These are phyloP conservation scores for Pseudorhombus dupliciocellatus DNA, from an alignment of 2,113 vertebrate species.

Conservation along the genomic window DNA sequence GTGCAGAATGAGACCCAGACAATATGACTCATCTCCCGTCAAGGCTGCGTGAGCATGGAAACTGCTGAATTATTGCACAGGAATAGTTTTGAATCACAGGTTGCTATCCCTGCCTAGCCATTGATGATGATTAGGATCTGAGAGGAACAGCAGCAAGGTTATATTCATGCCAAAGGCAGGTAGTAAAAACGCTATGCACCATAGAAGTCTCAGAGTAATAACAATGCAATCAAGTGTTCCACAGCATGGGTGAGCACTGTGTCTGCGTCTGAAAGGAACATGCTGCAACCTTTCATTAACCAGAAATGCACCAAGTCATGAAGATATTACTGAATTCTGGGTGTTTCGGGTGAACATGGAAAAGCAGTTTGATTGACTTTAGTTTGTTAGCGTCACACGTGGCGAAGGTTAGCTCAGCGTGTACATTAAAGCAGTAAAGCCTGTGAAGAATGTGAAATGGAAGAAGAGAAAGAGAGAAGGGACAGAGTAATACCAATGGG, in stretches of 20 bases:
- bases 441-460: too few species aligned
- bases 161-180: not conserved
- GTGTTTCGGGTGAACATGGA: not conserved
- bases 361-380: too few species aligned
- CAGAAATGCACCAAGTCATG: not conserved
- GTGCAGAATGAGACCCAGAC: conserved; percentile 10
- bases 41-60: conserved; percentile 23
- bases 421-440: too few species aligned
- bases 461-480: too few species aligned
- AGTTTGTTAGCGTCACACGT: too few species aligned
- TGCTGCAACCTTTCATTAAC: not conserved
- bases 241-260: not conserved
- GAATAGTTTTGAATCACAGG: conserved; percentile 25
- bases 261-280: not conserved
- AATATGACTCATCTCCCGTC: conserved; percentile 9
- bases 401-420: too few species aligned
- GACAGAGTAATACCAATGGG: too few species aligned
- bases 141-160: conserved; percentile 38
- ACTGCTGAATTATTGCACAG: conserved; percentile 43
- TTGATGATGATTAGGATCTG: conserved; percentile 14
- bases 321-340: too few species aligned
- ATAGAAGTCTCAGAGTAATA: not conserved
- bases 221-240: not conserved
- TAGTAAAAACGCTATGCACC: not conserved
- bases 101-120: conserved; percentile 1